Evolutionary conservation across 2,888 invertebrate genomes (phyloP), one percentile per base, ranked within the genome.

Genomic region (Caradrina kadenii): DNA sequence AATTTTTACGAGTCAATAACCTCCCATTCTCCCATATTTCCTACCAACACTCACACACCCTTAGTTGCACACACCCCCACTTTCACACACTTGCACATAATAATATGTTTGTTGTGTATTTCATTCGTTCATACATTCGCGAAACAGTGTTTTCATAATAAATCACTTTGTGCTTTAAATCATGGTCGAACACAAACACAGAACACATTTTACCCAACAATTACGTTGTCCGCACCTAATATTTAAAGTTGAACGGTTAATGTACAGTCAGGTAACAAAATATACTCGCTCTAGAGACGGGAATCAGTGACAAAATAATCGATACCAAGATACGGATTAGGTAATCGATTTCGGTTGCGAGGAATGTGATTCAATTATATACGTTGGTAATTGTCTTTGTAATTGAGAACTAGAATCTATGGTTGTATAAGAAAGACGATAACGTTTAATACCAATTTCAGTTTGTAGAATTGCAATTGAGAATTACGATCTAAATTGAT

Each of bases 141-240:
- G 45, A 81, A 78, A 69, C 61, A 54, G 15, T 80, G 71, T 83
- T 77, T 69, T 66, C 59, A 69, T 52, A 71, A 81, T 85, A 83
- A 83, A 85, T 83, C 86, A 85, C 31, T 39, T 49, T 8, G 55
- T 26, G 75, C 64, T 53, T 54, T 83, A 83, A 85, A 83, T 83
- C 86, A 83, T 62, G 63, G 61, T 15, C 3, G 69, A 74, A 63
- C 64, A 58, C 75, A 75, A 76, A 81, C 73, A 80, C 68, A 74
- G 69, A 74, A 69, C 64, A 71, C 71, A 73, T 78, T 80, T 71
- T 60, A 66, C 49, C 56, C 73, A 72, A 83, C 84, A 86, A 86
- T 85, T 85, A 85, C 76, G 66, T 69, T 86, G 81, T 85, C 87
- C 70, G 73, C 85, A 83, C 82, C 75, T 81, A 81, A 83, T 86